Percentiles rank a stretch among this genome's conserved stretches.
Conservation (phyloP, 2,113 vertebrate genomes). For the Cacatua alba region DNA sequence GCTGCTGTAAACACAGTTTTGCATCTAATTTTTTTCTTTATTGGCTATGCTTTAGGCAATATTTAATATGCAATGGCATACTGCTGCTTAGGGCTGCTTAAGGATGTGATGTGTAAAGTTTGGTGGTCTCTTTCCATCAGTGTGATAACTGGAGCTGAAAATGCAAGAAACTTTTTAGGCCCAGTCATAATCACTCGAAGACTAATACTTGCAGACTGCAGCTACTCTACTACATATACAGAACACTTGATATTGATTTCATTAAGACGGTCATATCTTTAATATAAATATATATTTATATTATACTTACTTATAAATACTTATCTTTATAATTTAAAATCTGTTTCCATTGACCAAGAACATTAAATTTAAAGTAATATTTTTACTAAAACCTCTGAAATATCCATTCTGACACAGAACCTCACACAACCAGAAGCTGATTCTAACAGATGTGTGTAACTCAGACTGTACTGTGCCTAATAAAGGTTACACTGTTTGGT, state of each 20-base stretch:
- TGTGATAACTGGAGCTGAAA: not conserved
- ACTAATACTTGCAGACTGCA: not conserved
- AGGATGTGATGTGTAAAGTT: not conserved
- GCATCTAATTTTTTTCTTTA: not conserved
- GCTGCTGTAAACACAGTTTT: not conserved
- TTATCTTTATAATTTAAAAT: not conserved
- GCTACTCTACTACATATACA: not conserved
- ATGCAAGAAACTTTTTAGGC: not conserved
- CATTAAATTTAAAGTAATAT: not conserved
- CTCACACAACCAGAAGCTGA: not conserved
- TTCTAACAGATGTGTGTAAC: not conserved
- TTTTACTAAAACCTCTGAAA: not conserved
- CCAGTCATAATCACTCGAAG: not conserved
- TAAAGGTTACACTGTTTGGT: not conserved
- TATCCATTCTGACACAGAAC: not conserved
- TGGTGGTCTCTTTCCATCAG: not conserved
- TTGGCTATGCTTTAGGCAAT: not conserved
- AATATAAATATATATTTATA: not conserved
- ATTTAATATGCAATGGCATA: not conserved
- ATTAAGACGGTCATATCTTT: not conserved
- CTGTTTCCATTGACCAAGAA: not conserved
- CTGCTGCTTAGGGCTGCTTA: not conserved
- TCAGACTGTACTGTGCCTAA: fast-evolving
- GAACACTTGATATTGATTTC: not conserved
- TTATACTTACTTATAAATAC: not conserved